Conservation (phyloP, 2,888 invertebrate species). For the Zaprionus bogoriensis region DNA sequence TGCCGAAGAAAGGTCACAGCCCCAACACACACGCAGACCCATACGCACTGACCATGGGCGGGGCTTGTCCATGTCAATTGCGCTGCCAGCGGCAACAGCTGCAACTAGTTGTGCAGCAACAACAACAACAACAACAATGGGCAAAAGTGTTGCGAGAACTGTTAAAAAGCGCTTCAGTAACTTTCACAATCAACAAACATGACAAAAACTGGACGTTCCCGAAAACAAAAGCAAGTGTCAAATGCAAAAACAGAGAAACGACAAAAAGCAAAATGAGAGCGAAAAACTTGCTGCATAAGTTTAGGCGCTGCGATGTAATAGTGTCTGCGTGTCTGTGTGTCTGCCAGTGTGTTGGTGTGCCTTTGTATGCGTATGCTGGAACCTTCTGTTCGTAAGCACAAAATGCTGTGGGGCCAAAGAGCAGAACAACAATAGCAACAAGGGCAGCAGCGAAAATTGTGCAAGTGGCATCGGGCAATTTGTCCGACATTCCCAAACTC, state of each 20-base stretch:
- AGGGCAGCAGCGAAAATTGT: conserved; percentile 6
- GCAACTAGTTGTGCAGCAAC: conserved; percentile 28
- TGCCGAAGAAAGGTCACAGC: conserved; percentile 11
- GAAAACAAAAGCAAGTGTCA: conserved; percentile 67
- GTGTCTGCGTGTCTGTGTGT: conserved; percentile 7
- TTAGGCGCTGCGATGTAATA: conserved; percentile 18
- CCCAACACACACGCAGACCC: neutral
- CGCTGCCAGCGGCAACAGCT: conserved; percentile 30
- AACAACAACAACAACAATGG: conserved; percentile 1
- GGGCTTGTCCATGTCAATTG: conserved; percentile 41
- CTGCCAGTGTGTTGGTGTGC: conserved; percentile 9
- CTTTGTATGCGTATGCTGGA: neutral
- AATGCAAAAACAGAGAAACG: conserved; percentile 38
- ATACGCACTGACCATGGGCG: conserved; percentile 6
- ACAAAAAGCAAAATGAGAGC: conserved; percentile 4
- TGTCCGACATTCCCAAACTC: conserved; percentile 1
- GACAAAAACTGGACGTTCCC: conserved; percentile 64
- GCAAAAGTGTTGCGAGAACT: conserved; percentile 66
- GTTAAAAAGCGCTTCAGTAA: conserved; percentile 75
- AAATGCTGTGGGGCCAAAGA: conserved; percentile 43
- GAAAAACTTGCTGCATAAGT: conserved; percentile 54
- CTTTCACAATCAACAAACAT: conserved; percentile 76
- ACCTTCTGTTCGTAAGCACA: conserved; percentile 45
- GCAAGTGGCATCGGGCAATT: conserved; percentile 21
- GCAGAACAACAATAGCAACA: conserved; percentile 25